Conservation (phyloP, 2,113 vertebrate genomes). For the Triplophysa tibetana region DNA sequence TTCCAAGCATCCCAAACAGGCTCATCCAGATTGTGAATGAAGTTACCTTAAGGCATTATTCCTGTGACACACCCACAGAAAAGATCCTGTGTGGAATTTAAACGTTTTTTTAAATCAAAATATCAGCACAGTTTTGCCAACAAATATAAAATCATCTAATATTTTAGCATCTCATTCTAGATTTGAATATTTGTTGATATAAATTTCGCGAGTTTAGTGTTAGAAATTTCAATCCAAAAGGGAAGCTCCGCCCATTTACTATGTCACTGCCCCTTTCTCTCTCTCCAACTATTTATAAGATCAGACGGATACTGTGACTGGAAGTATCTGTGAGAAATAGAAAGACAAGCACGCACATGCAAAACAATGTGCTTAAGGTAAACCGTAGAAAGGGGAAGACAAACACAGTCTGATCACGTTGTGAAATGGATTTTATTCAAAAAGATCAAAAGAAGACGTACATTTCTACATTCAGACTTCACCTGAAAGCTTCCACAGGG, state of each 20-base stretch:
- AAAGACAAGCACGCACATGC: neutral
- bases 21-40: neutral
- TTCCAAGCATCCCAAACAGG: neutral
- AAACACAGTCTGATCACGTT: neutral
- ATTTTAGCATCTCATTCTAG: no score
- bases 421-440: conserved; percentile 61
- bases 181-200: neutral
- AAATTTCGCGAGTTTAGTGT: neutral
- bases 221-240: neutral
- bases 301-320: neutral
- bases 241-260: neutral
- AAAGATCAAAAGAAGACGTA: conserved; percentile 60
- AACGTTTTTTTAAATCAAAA: no score
- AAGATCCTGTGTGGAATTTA: neutral
- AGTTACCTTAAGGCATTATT: neutral
- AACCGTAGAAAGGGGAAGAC: conserved; percentile 32
- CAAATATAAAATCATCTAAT: no score
- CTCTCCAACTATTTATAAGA: conserved; percentile 7
- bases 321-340: neutral
- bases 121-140: no score
- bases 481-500: conserved; percentile 53
- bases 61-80: neutral
- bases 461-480: conserved; percentile 68
- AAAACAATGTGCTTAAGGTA: neutral
- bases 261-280: conserved; percentile 46